A percentile compares a stretch with the other conserved stretches of the same genome.
These are phyloP conservation scores for Rhinolophus ferrumequinum DNA, from an alignment of 2,113 vertebrate genomes.

Conservation along the genomic window DNA sequence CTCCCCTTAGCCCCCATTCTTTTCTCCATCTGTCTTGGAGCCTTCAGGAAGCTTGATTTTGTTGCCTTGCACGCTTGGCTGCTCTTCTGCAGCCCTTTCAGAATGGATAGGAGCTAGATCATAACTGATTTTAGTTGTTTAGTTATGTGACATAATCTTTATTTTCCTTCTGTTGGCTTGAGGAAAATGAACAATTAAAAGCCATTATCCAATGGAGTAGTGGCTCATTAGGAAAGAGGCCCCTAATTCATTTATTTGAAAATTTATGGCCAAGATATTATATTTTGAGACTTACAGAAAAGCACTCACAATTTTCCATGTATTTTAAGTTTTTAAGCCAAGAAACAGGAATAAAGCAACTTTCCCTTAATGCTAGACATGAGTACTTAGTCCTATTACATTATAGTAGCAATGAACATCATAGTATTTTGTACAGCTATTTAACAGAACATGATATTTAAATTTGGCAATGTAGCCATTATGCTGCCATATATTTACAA, in stretches of 20 bases:
- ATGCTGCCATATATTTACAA: neutral
- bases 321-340: neutral
- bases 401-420: neutral
- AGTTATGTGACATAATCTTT: neutral
- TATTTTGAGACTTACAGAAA: neutral
- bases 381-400: neutral
- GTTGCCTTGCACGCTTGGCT: neutral
- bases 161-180: neutral
- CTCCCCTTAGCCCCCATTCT: no score
- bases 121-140: neutral
- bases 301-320: neutral
- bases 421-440: neutral
- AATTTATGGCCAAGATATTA: neutral
- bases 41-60: neutral
- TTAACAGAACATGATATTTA: slow-evolving; percentile 26
- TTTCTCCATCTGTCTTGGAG: neutral
- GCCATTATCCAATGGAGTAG: neutral
- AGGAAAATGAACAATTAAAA: neutral
- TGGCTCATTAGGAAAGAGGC: neutral
- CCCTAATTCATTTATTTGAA: neutral
- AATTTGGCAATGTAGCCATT: neutral
- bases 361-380: neutral
- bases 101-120: neutral
- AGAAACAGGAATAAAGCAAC: neutral
- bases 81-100: neutral